phyloP scores from a whole-genome alignment of 1,140 invertebrate genomes.

The Hyles euphorbiae region DNA sequence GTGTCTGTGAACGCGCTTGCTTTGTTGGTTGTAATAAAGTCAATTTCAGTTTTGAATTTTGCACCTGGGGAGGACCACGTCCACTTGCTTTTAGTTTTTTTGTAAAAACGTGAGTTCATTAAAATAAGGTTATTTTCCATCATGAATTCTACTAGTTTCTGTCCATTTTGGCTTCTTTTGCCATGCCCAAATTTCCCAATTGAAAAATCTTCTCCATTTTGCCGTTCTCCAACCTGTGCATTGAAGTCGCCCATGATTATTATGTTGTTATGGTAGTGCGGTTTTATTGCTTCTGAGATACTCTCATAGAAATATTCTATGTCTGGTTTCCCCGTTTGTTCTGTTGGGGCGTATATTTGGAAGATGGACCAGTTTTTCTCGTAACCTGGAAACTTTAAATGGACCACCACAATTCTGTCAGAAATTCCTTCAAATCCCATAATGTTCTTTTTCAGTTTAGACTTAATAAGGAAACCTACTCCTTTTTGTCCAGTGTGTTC shows the following conservation, averaged over 20 bases:
- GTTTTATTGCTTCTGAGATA: too few species aligned
- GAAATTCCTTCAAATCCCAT: too few species aligned
- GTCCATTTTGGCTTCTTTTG: slow-evolving; percentile 17
- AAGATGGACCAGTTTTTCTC: too few species aligned
- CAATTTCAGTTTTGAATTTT: slow-evolving; percentile 15
- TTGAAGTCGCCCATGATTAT: slow-evolving; percentile 29
- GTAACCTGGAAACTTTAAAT: too few species aligned
- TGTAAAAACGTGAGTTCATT: slow-evolving; percentile 21
- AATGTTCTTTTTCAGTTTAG: too few species aligned
- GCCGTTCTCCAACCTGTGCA: slow-evolving; percentile 15
- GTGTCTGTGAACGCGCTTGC: slow-evolving; percentile 12
- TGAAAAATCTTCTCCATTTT: slow-evolving; percentile 12
- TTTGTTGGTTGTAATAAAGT: slow-evolving; percentile 18
- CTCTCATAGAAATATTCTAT: too few species aligned
- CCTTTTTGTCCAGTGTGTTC: too few species aligned
- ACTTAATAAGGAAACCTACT: too few species aligned
- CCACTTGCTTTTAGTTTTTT: slow-evolving; percentile 21
- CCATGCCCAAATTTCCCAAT: slow-evolving; percentile 17
- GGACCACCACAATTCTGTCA: too few species aligned
- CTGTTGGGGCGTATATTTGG: too few species aligned
- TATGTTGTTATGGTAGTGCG: slow-evolving; percentile 11
- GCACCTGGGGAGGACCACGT: slow-evolving; percentile 5
- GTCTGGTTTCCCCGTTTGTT: too few species aligned
- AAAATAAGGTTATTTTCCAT: slow-evolving; percentile 14
- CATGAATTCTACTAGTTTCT: slow-evolving; percentile 11